Conservation (phyloP, 2,888 invertebrate species). For the Platycheirus rosarum region DNA sequence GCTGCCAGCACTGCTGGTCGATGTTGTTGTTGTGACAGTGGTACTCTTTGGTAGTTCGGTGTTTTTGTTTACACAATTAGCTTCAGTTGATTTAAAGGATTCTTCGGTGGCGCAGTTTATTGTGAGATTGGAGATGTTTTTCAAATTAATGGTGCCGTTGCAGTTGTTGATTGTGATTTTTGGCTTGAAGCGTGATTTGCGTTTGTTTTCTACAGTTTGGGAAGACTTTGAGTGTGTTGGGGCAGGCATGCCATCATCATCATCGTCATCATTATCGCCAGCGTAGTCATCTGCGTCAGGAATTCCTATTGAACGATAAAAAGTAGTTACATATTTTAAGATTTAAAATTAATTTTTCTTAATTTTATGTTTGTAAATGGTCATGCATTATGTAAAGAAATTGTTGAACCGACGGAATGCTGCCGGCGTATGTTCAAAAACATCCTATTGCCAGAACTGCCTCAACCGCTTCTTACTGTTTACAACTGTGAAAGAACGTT, state of each 20-base stretch:
- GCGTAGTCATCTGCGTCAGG: slow-evolving; percentile 29
- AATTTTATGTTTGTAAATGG: too few species aligned
- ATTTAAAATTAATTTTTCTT: too few species aligned
- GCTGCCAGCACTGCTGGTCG: slow-evolving; percentile 57
- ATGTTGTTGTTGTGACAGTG: slow-evolving; percentile 48
- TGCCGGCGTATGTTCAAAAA: too few species aligned
- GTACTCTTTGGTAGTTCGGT: slow-evolving; percentile 53
- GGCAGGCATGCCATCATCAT: slow-evolving; percentile 56
- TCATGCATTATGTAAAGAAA: too few species aligned
- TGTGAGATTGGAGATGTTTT: slow-evolving; percentile 82
- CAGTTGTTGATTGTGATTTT: slow-evolving; percentile 82
- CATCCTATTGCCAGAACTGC: too few species aligned
- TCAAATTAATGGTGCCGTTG: slow-evolving; percentile 82
- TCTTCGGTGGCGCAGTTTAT: slow-evolving; percentile 81
- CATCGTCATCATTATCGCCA: slow-evolving; percentile 27
- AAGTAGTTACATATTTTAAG: too few species aligned
- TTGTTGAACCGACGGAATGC: too few species aligned
- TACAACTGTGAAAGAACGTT: too few species aligned
- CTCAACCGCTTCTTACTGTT: too few species aligned
- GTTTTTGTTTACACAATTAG: slow-evolving; percentile 32
- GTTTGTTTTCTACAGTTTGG: slow-evolving; percentile 66
- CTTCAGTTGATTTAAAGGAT: slow-evolving; percentile 76
- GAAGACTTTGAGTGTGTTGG: slow-evolving; percentile 58
- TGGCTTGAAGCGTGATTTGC: slow-evolving; percentile 78
- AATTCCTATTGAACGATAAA: too few species aligned